Percentiles rank a stretch among this genome's conserved stretches.
phyloP scores from a whole-genome alignment of 2,888 invertebrate species.

The Sarcophaga carnaria region DNA sequence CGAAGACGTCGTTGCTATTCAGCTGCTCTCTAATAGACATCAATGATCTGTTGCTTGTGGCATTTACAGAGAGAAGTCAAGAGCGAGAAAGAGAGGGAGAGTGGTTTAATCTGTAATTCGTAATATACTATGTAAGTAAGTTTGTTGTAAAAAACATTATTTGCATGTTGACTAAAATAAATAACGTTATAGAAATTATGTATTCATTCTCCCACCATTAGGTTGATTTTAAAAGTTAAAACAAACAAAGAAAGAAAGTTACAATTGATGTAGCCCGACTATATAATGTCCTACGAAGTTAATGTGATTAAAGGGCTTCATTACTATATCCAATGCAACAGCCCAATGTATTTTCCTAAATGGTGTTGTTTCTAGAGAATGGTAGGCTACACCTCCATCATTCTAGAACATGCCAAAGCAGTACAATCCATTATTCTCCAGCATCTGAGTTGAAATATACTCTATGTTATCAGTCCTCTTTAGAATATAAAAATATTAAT shows the following conservation, averaged over 20 bases:
- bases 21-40: constrained; percentile 10
- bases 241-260: background rate
- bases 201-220: constrained; percentile 62
- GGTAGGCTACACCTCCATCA: too few relatives aligned
- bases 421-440: background rate
- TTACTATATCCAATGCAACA: background rate
- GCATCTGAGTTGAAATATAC: too few relatives aligned
- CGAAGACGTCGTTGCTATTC: constrained; percentile 1
- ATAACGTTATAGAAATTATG: constrained; percentile 57
- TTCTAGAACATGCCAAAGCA: background rate
- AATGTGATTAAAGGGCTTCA: background rate
- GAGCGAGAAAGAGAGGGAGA: background rate
- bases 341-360: background rate
- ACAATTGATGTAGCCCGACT: background rate
- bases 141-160: constrained; percentile 57
- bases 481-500: too few relatives aligned
- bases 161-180: constrained; percentile 64
- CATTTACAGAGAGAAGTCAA: constrained; percentile 11
- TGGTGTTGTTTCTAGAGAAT: too few relatives aligned
- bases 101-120: constrained; percentile 35
- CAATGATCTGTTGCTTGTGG: background rate
- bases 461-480: too few relatives aligned
- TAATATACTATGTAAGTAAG: constrained; percentile 35
- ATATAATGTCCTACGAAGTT: constrained; percentile 18
- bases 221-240: constrained; percentile 15